Evolutionary conservation across 2,888 invertebrate species (phyloP), one percentile per base, ranked within the genome.

Genomic region (Acleris literana): DNA sequence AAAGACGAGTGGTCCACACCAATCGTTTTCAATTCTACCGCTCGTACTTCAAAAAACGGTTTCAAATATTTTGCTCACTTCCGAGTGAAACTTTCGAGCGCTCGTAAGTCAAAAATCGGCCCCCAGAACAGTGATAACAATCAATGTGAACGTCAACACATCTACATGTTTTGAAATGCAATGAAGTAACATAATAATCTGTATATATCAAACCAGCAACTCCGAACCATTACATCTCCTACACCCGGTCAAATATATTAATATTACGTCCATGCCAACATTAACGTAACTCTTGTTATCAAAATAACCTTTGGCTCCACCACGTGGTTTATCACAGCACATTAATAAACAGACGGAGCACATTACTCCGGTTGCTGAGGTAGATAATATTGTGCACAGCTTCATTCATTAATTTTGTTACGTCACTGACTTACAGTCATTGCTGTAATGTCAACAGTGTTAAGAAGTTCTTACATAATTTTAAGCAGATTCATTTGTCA

Each of bases 281-380:
- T 51, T 52, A 44, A 66, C 57, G 56, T 55, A 66, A 62, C 58
- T 61, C 33, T 46, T 48, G 53, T 39, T 66, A 66, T 66, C 66
- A 57, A 52, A 61, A 66, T 66, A 66, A 66, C 66, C 66, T 66
- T 66, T 66, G 52, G 48, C 61, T 22, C 55, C 51, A 56, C 61
- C 66, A 57, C 62, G 62, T 66, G 62, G 46, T 66, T 64, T 64
- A 66, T 66, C 66, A 57, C 62, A 66, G 62, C 46, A n/a, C 66
- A 66, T 66, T 66, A 61, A 66, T 66, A 62, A 65, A 48, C 62
- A 66, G 62, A 62, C 20, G 44, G 62, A 48, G 57, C 61, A 62
- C 62, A 66, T 66, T 66, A 66, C 66, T 66, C 57, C 51, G 52
- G 33, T 16, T 52, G 57, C 62, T 57, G 61, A 66, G 53, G 66